Conservation (phyloP, 2,888 invertebrate species). For the Cactoblastis cactorum region DNA sequence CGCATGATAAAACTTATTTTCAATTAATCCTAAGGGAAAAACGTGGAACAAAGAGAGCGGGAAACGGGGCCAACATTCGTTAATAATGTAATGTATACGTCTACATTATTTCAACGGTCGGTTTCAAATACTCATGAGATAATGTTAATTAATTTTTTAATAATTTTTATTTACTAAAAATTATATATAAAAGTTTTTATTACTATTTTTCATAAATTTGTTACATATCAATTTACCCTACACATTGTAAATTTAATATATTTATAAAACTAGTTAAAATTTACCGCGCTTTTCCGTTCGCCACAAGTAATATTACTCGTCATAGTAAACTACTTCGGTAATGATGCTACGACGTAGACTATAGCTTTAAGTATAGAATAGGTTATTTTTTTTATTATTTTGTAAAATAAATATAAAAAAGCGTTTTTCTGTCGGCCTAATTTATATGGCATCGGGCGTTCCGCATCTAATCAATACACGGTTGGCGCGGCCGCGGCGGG, state of each 20-base stretch:
- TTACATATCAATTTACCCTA: too few species aligned
- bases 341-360: too few species aligned
- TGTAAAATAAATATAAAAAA: conserved; percentile 32
- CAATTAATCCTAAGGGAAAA: conserved; percentile 58
- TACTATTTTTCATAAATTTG: too few species aligned
- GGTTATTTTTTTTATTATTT: not conserved
- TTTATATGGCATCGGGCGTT: conserved; percentile 77
- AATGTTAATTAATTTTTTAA: conserved; percentile 30
- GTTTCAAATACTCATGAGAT: conserved; percentile 36
- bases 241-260: too few species aligned
- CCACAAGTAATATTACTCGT: not conserved
- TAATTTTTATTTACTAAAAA: not conserved
- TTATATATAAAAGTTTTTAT: too few species aligned
- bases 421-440: conserved; percentile 75
- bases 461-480: conserved; percentile 80
- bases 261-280: conserved; percentile 4
- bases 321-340: not conserved
- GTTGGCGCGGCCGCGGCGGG: conserved; percentile 68
- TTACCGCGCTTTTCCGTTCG: conserved; percentile 19
- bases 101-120: conserved; percentile 66
- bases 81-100: conserved; percentile 78
- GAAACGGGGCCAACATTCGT: conserved; percentile 78
- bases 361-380: too few species aligned
- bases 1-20: conserved; percentile 64
- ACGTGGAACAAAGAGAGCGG: conserved; percentile 77